These are phyloP conservation scores for Gracilinanus agilis DNA, from an alignment of 2,113 vertebrate genomes.

Conservation along the genomic window DNA sequence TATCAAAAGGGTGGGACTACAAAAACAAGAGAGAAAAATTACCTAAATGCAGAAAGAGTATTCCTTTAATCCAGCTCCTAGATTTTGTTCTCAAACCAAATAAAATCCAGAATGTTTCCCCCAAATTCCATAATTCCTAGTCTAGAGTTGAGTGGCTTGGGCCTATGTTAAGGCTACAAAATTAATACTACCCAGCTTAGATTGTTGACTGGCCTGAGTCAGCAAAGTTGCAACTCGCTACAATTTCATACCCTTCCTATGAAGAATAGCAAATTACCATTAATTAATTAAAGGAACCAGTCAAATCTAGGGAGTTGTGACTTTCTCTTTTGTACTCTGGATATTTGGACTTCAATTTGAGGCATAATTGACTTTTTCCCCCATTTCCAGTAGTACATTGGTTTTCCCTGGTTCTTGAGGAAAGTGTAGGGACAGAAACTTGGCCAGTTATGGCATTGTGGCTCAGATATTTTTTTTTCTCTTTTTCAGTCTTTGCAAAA, in stretches of 20 bases:
- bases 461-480: conserved; percentile 56
- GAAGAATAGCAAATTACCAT: conserved; percentile 8
- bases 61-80: conserved; percentile 58
- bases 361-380: background rate
- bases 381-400: conserved; percentile 12
- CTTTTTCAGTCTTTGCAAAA: conserved; percentile 94
- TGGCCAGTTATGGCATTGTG: conserved; percentile 14
- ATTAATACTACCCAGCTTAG: conserved; percentile 37
- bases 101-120: conserved; percentile 51
- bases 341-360: conserved; percentile 40
- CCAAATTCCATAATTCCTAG: conserved; percentile 44
- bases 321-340: conserved; percentile 10
- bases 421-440: background rate
- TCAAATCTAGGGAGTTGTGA: background rate
- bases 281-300: background rate
- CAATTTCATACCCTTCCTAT: conserved; percentile 10
- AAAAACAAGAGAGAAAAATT: conserved; percentile 59
- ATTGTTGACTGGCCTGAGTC: background rate
- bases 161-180: conserved; percentile 20
- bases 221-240: background rate
- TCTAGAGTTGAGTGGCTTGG: conserved; percentile 47
- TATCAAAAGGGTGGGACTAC: conserved; percentile 56
- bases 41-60: conserved; percentile 47
- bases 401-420: conserved; percentile 23
- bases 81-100: conserved; percentile 50